phyloP scores from a whole-genome alignment of 1,140 invertebrate genomes.

The Amphibalanus amphitrite region DNA sequence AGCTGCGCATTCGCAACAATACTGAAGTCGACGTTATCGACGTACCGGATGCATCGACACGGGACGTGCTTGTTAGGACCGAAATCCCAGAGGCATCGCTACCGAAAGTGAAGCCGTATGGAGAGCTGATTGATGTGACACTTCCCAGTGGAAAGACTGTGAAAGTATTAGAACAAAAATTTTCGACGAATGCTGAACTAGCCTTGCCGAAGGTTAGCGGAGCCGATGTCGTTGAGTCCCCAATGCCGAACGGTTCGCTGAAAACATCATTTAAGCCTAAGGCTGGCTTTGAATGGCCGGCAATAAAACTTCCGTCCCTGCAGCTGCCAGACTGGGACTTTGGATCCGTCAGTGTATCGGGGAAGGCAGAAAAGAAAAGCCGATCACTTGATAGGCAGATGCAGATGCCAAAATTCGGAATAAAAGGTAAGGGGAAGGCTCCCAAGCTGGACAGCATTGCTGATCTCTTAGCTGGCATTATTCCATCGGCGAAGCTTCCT shows the following conservation, averaged over 20 bases:
- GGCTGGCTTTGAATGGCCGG: neutral
- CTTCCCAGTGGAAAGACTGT: neutral
- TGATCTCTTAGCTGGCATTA: neutral
- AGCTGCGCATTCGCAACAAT: neutral
- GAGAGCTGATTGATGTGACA: neutral
- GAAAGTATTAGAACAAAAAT: neutral
- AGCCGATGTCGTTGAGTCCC: neutral
- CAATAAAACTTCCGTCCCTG: neutral
- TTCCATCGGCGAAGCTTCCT: neutral
- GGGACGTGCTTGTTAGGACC: neutral
- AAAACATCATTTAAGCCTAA: neutral
- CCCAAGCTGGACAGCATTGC: neutral
- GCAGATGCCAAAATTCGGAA: neutral
- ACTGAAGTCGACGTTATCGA: neutral
- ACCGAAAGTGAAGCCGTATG: neutral
- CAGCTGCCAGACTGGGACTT: neutral
- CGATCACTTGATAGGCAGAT: neutral
- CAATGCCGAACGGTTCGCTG: neutral
- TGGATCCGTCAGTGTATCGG: neutral
- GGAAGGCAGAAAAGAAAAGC: neutral
- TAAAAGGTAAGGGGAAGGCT: neutral
- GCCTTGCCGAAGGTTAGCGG: neutral
- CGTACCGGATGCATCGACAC: neutral
- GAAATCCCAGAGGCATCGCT: neutral
- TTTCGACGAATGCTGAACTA: neutral